These are phyloP conservation scores for Pachyrhynchus sulphureomaculatus DNA, from an alignment of 1,140 invertebrate genomes.

Conservation along the genomic window DNA sequence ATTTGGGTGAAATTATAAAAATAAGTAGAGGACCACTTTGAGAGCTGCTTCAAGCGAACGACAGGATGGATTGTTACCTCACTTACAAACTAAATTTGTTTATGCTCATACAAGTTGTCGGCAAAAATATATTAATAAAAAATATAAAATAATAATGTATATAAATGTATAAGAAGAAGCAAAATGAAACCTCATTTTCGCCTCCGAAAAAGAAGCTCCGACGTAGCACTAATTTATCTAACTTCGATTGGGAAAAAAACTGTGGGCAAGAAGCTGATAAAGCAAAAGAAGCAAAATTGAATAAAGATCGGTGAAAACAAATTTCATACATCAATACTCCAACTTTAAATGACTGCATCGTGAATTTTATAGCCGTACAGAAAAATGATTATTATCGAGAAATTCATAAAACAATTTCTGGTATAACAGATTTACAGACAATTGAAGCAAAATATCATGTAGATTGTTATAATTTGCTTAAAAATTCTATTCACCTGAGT, in stretches of 20 bases:
- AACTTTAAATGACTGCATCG: conserved; percentile 4
- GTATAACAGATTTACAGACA: conserved; percentile 6
- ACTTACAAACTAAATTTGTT: conserved; percentile 12
- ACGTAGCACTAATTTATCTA: not conserved
- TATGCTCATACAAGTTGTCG: conserved; percentile 10
- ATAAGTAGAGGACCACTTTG: conserved; percentile 10
- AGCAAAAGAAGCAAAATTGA: conserved; percentile 16
- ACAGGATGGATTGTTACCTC: conserved; percentile 16
- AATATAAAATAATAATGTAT: not conserved
- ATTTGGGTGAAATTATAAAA: conserved; percentile 15
- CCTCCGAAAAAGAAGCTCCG: conserved; percentile 1
- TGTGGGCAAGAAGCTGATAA: conserved; percentile 13
- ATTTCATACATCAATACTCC: conserved; percentile 17
- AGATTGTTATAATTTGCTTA: conserved; percentile 2
- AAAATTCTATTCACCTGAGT: not conserved
- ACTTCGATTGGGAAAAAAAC: conserved; percentile 10
- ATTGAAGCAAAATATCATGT: conserved; percentile 4
- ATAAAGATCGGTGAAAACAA: conserved; percentile 5
- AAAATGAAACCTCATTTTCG: too few relatives aligned
- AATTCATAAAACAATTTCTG: conserved; percentile 11
- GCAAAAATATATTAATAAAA: conserved; percentile 15
- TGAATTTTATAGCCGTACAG: conserved; percentile 12
- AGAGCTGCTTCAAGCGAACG: conserved; percentile 6
- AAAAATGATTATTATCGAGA: conserved; percentile 19
- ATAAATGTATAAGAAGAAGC: not conserved